These are phyloP conservation scores for Embiotoca jacksoni DNA, from an alignment of 2,113 vertebrate genomes.

Conservation along the genomic window DNA sequence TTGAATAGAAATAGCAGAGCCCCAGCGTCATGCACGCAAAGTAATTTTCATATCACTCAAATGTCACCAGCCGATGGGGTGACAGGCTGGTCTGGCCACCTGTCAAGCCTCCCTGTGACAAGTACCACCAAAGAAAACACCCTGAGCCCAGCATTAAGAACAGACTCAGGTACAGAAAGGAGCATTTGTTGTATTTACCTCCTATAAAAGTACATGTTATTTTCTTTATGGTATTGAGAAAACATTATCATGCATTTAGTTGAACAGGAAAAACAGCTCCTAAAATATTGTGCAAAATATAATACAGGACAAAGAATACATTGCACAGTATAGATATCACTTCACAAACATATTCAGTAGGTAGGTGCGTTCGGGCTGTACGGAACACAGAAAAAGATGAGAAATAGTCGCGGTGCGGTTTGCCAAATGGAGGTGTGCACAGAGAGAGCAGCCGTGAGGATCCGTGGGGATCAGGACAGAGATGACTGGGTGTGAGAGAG, in stretches of 20 bases:
- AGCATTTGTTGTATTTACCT: constrained; percentile 5
- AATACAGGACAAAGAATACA: constrained; percentile 47
- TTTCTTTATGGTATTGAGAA: neutral
- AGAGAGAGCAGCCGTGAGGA: constrained; percentile 12
- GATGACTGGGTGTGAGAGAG: constrained; percentile 27
- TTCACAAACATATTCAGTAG: constrained; percentile 59
- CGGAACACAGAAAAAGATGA: constrained; percentile 32
- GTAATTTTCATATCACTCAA: constrained; percentile 79
- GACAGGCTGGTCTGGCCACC: constrained; percentile 73
- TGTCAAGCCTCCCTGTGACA: constrained; percentile 62
- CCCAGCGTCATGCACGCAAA: constrained; percentile 56
- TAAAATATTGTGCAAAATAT: constrained; percentile 4
- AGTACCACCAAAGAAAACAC: constrained; percentile 40
- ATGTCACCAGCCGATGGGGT: constrained; percentile 71
- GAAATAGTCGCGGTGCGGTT: constrained; percentile 38
- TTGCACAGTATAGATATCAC: constrained; percentile 35
- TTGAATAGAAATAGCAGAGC: constrained; percentile 74
- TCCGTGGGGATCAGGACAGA: constrained; percentile 8
- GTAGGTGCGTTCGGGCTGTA: constrained; percentile 35
- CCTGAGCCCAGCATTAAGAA: constrained; percentile 28
- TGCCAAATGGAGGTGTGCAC: constrained; percentile 45
- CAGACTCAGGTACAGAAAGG: constrained; percentile 19
- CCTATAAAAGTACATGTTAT: neutral
- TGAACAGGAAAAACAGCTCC: constrained; percentile 3
- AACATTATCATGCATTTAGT: neutral